Percentiles rank a stretch among this genome's conserved stretches.
These are phyloP conservation scores for Drosophila monieri DNA, from an alignment of 2,888 invertebrate species.

Conservation along the genomic window DNA sequence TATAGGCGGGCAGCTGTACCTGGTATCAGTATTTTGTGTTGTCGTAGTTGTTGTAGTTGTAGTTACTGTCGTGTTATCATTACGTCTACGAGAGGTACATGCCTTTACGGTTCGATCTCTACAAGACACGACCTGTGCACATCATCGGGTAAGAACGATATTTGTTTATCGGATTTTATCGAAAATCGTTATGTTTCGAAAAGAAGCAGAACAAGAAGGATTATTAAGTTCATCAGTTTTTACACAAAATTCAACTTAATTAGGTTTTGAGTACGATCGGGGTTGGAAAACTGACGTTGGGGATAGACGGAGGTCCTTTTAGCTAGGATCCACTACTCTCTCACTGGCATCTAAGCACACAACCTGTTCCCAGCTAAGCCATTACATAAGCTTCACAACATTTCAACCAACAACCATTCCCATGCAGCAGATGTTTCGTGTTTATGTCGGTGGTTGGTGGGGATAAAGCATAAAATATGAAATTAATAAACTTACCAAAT, in stretches of 20 bases:
- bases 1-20: conserved; percentile 65
- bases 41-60: conserved; percentile 66
- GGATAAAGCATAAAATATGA: conserved; percentile 7
- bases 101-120: conserved; percentile 81
- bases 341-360: conserved; percentile 37
- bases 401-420: conserved; percentile 60
- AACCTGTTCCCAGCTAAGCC: conserved; percentile 43
- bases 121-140: conserved; percentile 82
- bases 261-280: neutral
- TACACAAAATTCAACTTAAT: conserved; percentile 19
- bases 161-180: conserved; percentile 20
- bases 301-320: conserved; percentile 2
- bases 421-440: conserved; percentile 52
- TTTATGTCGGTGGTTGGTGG: neutral
- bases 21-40: conserved; percentile 79
- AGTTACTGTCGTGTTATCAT: conserved; percentile 76
- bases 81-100: conserved; percentile 74
- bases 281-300: neutral
- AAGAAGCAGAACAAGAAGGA: conserved; percentile 49
- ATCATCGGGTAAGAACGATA: conserved; percentile 46
- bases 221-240: conserved; percentile 43
- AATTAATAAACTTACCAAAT: conserved; percentile 61
- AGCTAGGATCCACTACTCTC: conserved; percentile 34
- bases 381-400: conserved; percentile 70
- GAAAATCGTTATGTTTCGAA: conserved; percentile 42